These are phyloP conservation scores for Emydoidea blandingii DNA, from an alignment of 2,797 vertebrate genomes.

Conservation along the genomic window DNA sequence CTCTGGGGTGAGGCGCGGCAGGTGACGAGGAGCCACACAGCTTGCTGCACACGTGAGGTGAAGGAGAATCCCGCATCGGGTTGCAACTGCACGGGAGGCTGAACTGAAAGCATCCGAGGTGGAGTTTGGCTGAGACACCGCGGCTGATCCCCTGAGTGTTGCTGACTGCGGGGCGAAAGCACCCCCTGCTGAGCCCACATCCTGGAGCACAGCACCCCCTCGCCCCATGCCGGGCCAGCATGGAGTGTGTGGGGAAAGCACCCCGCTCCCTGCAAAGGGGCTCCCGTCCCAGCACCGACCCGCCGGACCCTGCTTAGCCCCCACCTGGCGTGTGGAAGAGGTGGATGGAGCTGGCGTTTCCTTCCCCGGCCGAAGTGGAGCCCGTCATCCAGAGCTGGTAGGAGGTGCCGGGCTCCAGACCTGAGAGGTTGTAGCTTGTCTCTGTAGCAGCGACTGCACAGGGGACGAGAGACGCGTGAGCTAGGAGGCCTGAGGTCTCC, in stretches of 20 bases:
- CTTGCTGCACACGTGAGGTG: too few relatives aligned
- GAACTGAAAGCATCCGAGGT: too few relatives aligned
- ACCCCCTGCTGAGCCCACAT: neutral
- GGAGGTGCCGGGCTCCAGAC: slow-evolving; percentile 36
- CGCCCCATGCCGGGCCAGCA: too few relatives aligned
- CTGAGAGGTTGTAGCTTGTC: neutral
- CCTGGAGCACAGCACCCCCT: neutral
- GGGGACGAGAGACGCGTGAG: neutral
- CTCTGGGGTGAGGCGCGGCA: too few relatives aligned
- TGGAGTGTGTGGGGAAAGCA: neutral
- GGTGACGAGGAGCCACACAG: neutral
- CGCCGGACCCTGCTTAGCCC: neutral
- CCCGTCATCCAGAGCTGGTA: slow-evolving; percentile 67
- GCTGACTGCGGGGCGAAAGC: neutral
- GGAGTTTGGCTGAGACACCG: too few relatives aligned
- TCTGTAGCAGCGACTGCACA: neutral
- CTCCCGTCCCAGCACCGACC: neutral
- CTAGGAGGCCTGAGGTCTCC: neutral
- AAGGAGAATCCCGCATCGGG: too few relatives aligned
- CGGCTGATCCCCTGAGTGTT: too few relatives aligned
- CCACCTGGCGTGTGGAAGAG: slow-evolving; percentile 66
- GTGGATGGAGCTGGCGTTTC: slow-evolving; percentile 47
- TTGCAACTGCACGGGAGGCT: too few relatives aligned
- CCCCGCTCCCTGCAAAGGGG: too few relatives aligned
- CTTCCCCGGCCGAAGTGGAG: slow-evolving; percentile 65